These are phyloP conservation scores for Drosophila aldrichi DNA, from an alignment of 2,888 invertebrate genomes.

Conservation along the genomic window DNA sequence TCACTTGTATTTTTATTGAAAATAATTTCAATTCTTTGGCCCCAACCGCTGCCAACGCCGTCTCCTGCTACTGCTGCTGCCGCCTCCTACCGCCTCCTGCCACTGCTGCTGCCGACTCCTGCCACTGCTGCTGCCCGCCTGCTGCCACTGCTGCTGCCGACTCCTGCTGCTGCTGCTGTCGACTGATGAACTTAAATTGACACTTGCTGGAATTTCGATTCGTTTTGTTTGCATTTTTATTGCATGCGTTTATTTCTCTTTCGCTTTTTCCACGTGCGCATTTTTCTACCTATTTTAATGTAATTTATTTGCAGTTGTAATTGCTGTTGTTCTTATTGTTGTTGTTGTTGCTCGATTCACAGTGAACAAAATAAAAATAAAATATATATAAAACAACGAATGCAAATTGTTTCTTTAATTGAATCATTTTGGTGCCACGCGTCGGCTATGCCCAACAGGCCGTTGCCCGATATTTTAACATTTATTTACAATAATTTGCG, in stretches of 20 bases:
- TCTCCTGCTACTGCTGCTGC: not conserved
- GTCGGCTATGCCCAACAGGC: constrained; percentile 24
- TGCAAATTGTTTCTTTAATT: constrained; percentile 79
- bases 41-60: constrained; percentile 11
- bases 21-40: constrained; percentile 57
- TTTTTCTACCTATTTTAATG: constrained; percentile 72
- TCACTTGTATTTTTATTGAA: constrained; percentile 58
- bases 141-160: constrained; percentile 6
- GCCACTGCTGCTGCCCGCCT: not conserved
- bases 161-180: constrained; percentile 13
- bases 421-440: constrained; percentile 63
- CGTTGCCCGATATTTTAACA: constrained; percentile 39
- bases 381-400: constrained; percentile 51
- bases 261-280: constrained; percentile 3
- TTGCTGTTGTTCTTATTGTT: constrained; percentile 57
- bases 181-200: constrained; percentile 78
- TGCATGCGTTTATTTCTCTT: constrained; percentile 26
- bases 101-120: not conserved
- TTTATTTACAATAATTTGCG: constrained; percentile 68
- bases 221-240: constrained; percentile 45
- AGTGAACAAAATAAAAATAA: constrained; percentile 7
- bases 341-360: constrained; percentile 14
- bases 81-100: constrained; percentile 1
- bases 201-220: constrained; percentile 61
- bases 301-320: constrained; percentile 76